These are phyloP conservation scores for Lepidonotus clava DNA, from an alignment of 2,888 invertebrate genomes.

Conservation along the genomic window DNA sequence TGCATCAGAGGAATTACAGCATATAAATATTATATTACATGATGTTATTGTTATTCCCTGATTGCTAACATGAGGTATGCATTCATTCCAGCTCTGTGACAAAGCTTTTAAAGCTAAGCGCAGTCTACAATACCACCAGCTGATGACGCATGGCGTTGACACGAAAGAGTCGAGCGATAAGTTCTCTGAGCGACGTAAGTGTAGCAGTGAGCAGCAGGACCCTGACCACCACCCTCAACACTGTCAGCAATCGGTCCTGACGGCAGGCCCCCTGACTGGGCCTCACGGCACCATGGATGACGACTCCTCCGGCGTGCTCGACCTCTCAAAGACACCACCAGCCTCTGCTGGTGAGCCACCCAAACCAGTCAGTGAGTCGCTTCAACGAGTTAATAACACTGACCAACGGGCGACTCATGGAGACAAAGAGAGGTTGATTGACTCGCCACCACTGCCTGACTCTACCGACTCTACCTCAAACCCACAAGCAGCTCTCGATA, in stretches of 20 bases:
- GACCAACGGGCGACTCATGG: too few species aligned
- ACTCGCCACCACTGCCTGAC: background rate
- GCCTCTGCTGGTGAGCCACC: too few species aligned
- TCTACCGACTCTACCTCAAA: background rate
- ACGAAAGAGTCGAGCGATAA: conserved; percentile 49
- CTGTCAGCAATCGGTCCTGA: background rate
- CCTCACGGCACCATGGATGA: background rate
- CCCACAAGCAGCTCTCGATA: too few species aligned
- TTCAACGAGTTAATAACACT: too few species aligned
- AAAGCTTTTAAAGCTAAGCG: conserved; percentile 77
- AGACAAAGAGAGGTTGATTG: conserved; percentile 8
- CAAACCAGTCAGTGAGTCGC: too few species aligned
- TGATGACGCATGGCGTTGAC: conserved; percentile 66
- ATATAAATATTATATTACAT: background rate
- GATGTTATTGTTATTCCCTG: background rate
- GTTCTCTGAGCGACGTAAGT: background rate
- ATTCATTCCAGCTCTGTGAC: conserved; percentile 69
- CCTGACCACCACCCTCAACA: background rate
- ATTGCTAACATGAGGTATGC: background rate
- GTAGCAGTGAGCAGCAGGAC: too few species aligned
- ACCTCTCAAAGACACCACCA: conserved; percentile 30
- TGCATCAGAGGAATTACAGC: background rate
- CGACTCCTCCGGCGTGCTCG: background rate
- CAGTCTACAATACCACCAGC: conserved; percentile 74
- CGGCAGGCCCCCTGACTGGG: background rate